Evolutionary conservation across 2,113 vertebrate species (phyloP).

Genomic region (Galemys pyrenaicus): DNA sequence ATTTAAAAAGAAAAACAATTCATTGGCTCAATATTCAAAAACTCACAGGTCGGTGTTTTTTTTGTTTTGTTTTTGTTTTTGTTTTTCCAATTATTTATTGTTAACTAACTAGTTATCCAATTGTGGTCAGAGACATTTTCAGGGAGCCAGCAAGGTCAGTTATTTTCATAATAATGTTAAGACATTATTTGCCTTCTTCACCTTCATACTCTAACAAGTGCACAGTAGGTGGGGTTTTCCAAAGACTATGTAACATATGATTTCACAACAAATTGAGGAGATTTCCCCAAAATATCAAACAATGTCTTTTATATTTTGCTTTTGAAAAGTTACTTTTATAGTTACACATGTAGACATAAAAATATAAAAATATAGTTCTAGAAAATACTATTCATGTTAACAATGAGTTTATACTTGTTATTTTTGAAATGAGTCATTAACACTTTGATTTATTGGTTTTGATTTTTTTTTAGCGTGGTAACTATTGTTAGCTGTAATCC

Average conservation of each 20-base stretch:
- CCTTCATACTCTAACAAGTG: background rate
- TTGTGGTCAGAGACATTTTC: background rate
- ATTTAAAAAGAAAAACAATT: background rate
- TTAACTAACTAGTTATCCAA: background rate
- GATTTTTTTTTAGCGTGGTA: constrained; percentile 24
- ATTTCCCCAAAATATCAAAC: constrained; percentile 37
- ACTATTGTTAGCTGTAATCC: background rate
- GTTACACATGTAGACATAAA: background rate
- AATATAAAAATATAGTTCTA: background rate
- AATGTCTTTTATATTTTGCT: background rate
- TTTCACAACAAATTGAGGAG: background rate
- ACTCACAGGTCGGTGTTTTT: background rate
- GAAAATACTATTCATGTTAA: background rate
- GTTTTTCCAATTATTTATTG: background rate
- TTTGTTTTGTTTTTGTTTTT: too few species aligned
- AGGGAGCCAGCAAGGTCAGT: background rate
- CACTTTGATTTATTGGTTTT: background rate
- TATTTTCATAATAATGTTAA: background rate
- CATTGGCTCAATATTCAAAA: background rate
- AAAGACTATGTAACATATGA: background rate
- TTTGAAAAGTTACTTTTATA: background rate
- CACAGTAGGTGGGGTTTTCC: background rate
- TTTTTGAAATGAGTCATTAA: constrained; percentile 17
- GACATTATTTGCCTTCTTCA: background rate
- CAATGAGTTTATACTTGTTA: background rate